Evolutionary conservation across 2,888 invertebrate genomes (phyloP), one percentile per base, ranked within the genome.

Genomic region (Sceliomorpha sp.): DNA sequence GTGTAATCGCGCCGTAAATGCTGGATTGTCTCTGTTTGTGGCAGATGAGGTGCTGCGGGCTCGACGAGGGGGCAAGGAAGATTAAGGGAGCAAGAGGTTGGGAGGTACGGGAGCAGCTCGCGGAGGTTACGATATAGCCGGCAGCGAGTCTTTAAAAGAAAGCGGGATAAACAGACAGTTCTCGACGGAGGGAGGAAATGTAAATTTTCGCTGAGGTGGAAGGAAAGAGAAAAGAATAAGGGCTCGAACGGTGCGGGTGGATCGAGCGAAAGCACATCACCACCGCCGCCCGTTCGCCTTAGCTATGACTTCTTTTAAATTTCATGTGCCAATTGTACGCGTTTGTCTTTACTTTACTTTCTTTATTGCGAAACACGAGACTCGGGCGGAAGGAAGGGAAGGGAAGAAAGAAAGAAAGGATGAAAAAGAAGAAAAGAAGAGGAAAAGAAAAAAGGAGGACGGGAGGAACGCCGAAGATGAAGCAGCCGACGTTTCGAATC

Each of bases 81-180:
- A 53, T 60, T 53, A 58, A 64, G 70, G 58, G 59, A 20, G 12
- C 8, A 3, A 7, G 14, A 12, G 31, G 56, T 7, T 6, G 44
- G 36, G 13, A 26, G 36, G 34, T 13, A 36, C 32, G 26, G 58
- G 58, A 59, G 42, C 34, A 37, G 59, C 55, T 64, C 53, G 70
- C n/a, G 70, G 56, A 72, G 74, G 73, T 39, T 39, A 48, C 40
- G 66, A 67, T 72, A 77, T 76, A 78, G 78, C 80, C 79, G 81
- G 79, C 76, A 80, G 78, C 80, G 83, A 75, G 82, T 86, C 84
- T 84, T 85, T 86, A 87, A 86, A 86, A 86, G 84, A 85, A 86
- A 87, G 83, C 86, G 86, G 87, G 86, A 88, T 87, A 87, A 88
- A 87, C 87, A 88, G 88, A 87, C 87, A 86, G 87, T 83, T 86